Evolutionary conservation across 2,888 invertebrate genomes (phyloP), one percentile per base, ranked within the genome.

Genomic region (Aphidoletes aphidimyza): DNA sequence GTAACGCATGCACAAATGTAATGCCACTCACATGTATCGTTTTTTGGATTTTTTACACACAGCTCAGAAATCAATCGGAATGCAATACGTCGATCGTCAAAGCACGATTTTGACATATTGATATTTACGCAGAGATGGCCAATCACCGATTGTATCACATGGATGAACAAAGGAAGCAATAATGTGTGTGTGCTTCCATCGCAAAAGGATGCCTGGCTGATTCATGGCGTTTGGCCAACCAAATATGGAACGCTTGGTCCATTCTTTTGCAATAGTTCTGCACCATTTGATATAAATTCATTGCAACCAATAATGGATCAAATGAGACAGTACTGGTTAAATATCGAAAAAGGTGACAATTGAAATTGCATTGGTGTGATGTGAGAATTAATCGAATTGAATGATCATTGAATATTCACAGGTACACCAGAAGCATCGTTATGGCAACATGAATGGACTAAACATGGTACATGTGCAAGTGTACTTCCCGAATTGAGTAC

Each of bases 101-200:
- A 88, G 78, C 86, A 91, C 69, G 91, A 92, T 17, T 96, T 95
- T 93, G 96, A 96, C 88, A 89, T 94, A 78, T 87, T 96, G 9
- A 93, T 96, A 85, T 96, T 95, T 88, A 95, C 95, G 0, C 96
- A 96, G 89, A 92, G 93, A 87, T 96, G 96, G 96, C 95, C 96
- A 0, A 91, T 92, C 59, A 93, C 94, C 0, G 91, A 93, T 1
- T 96, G 96, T 87, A 91, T 92, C 69, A 91, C 92, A 86, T 96
- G 95, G 95, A 91, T 93, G 87, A 92, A 93, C 86, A 89, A 91
- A 84, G 91, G 92, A 83, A 88, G 91, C 0, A 88, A 90, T 0
- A 93, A 94, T 87, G 90, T 91, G 0, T 96, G 96, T 87, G 88
- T 89, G 0, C 89, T 95, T 86, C 95, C 95, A 1, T 89, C 88